Percentiles rank a stretch among this genome's conserved stretches.
phyloP scores from a whole-genome alignment of 2,113 vertebrate species.

The Dolichallabes microphthalmus region DNA sequence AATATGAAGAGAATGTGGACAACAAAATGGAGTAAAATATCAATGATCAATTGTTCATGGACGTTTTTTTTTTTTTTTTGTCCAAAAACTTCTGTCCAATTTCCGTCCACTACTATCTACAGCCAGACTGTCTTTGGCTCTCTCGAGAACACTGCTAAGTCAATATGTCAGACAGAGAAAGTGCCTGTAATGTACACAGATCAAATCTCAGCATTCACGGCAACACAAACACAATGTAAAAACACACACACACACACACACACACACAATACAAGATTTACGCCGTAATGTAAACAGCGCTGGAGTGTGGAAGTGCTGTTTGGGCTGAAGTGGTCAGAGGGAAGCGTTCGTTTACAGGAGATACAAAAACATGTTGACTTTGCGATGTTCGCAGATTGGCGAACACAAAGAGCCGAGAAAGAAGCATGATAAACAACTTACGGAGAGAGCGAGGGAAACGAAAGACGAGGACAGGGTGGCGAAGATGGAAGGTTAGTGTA shows the following conservation, averaged over 20 bases:
- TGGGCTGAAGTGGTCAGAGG: slow-evolving; percentile 50
- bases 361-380: slow-evolving; percentile 6
- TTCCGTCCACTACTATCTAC: neutral
- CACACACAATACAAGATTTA: slow-evolving; percentile 60
- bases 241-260: slow-evolving; percentile 46
- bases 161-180: slow-evolving; percentile 52
- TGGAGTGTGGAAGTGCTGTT: slow-evolving; percentile 52
- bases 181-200: slow-evolving; percentile 48
- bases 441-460: neutral
- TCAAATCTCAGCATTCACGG: slow-evolving; percentile 39
- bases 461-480: neutral
- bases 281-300: slow-evolving; percentile 51
- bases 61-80: neutral
- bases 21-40: neutral
- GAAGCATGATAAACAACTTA: neutral
- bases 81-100: neutral
- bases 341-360: slow-evolving; percentile 36
- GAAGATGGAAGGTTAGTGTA: no score
- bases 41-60: neutral
- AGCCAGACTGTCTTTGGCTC: slow-evolving; percentile 32
- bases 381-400: neutral
- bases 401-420: neutral
- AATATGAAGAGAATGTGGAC: neutral
- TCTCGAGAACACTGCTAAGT: slow-evolving; percentile 46
- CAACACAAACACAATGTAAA: slow-evolving; percentile 52